A percentile compares a stretch with the other conserved stretches of the same genome.
Conservation (phyloP, 2,888 invertebrate species). For the Hypomecis atomaria region DNA sequence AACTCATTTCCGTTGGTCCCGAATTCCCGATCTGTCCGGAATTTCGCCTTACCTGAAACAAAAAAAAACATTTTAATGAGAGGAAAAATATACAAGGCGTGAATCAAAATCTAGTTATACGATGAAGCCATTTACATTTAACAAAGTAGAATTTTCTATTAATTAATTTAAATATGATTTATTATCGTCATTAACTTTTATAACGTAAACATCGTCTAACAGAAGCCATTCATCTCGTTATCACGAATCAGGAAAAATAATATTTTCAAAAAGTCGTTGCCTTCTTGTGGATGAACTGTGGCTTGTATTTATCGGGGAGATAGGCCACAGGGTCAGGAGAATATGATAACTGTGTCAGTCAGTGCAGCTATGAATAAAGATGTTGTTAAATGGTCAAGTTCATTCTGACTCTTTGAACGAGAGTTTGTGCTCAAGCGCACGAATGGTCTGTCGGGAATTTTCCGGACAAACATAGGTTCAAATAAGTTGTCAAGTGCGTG, state of each 20-base stretch:
- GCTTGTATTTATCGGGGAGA: constrained; percentile 63
- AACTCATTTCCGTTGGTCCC: constrained; percentile 56
- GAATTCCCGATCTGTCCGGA: constrained; percentile 43
- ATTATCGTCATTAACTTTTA: constrained; percentile 29
- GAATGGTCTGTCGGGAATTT: constrained; percentile 18
- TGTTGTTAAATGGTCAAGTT: constrained; percentile 76
- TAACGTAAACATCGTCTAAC: constrained; percentile 35
- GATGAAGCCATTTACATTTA: constrained; percentile 24
- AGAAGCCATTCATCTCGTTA: constrained; percentile 58
- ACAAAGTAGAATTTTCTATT: constrained; percentile 20
- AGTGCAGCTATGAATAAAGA: constrained; percentile 67
- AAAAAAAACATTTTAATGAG: constrained; percentile 48
- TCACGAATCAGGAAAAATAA: constrained; percentile 65
- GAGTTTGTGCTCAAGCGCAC: constrained; percentile 10
- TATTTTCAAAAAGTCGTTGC: constrained; percentile 77
- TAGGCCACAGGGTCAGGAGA: constrained; percentile 69
- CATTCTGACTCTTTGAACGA: constrained; percentile 49
- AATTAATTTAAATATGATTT: constrained; percentile 31
- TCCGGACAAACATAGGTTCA: not conserved
- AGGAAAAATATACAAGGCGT: not conserved
- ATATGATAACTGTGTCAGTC: constrained; percentile 64
- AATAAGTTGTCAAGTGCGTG: too few relatives aligned
- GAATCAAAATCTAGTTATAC: constrained; percentile 17
- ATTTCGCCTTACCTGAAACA: constrained; percentile 77
- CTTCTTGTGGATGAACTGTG: constrained; percentile 68